phyloP scores from a whole-genome alignment of 2,797 vertebrate species.

The Cynopterus sphinx region DNA sequence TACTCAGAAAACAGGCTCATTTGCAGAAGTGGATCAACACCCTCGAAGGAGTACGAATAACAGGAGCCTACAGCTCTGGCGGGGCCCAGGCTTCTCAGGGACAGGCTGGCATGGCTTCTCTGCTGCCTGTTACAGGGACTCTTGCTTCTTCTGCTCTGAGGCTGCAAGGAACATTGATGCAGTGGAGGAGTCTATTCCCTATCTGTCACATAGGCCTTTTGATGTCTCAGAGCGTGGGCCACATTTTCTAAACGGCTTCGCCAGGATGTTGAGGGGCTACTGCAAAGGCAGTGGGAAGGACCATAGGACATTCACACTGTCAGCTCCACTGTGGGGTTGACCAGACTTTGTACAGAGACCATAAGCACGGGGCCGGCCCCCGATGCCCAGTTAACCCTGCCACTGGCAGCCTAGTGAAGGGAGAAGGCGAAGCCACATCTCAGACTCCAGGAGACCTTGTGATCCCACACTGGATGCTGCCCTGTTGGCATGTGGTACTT shows the following conservation, averaged over 20 bases:
- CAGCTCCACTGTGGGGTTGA: not conserved
- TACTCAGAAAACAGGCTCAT: not conserved
- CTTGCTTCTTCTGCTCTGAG: too few species aligned
- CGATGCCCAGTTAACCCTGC: not conserved
- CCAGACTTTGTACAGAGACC: accelerated
- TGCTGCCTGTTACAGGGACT: not conserved
- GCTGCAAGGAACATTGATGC: not conserved
- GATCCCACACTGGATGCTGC: accelerated
- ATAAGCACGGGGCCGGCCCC: not conserved
- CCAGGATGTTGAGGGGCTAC: not conserved
- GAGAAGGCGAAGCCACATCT: not conserved
- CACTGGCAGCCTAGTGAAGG: not conserved
- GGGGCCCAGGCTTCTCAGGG: not conserved
- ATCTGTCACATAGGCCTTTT: not conserved
- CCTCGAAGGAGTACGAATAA: not conserved
- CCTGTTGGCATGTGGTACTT: not conserved
- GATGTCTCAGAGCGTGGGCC: not conserved
- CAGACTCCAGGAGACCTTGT: not conserved
- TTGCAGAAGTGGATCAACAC: not conserved
- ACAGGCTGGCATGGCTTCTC: not conserved
- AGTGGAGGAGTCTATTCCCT: not conserved
- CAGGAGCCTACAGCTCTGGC: not conserved
- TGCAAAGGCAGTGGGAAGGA: not conserved
- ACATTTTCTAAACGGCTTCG: accelerated
- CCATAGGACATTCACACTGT: accelerated